Base-by-base conservation (phyloP, 2,797 vertebrate genomes). In the Cyprinodon diabolis region DNA sequence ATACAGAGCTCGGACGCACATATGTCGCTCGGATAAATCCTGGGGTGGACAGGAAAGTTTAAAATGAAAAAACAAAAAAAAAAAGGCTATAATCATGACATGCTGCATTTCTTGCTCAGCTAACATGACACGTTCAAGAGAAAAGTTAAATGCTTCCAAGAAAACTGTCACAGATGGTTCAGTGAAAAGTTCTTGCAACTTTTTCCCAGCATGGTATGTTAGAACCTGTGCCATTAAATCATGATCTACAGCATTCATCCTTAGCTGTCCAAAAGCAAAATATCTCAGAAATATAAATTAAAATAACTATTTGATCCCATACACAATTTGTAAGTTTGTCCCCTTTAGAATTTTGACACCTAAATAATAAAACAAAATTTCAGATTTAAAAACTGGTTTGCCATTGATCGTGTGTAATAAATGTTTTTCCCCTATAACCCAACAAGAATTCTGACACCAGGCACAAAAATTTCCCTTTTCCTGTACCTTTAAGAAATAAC, bases 1-100 rank as follows among this genome's bases (percentile, higher is more conserved):
- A 58, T 95, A 95, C 57, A 96, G 85, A 17, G 95, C 95, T 79
- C 94, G 90, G 75, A 95, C 95, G 9, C 94, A 90, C 81, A 94
- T 84, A 78, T 91, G 91, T 56, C 48, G 88, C 72, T 93, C 91
- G 0, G 86, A 73, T 83, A 83, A 83, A 78, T 89, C 84, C 94
- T 95, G 80, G 70, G 76, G 58, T n/a, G 48, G 65, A 81, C 57
- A 76, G 70, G 48, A 77, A 86, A 72, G 83, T 11, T 40, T 66
- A 83, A 30, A 30, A 30, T 30, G 66, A 65, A 9, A 80, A 45
- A 76, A 15, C 68, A 81, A 69, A 77, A 62, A 65, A 14, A 35
- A 13, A 45, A 45, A 37, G 13, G 48, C 40, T 86, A 65, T 72
- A 71, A 89, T 87, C 71, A 77, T 62, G 21, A 75, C 83, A 70